Conservation (phyloP, 1,140 invertebrate species). For the Rhagoletis zephyria region DNA sequence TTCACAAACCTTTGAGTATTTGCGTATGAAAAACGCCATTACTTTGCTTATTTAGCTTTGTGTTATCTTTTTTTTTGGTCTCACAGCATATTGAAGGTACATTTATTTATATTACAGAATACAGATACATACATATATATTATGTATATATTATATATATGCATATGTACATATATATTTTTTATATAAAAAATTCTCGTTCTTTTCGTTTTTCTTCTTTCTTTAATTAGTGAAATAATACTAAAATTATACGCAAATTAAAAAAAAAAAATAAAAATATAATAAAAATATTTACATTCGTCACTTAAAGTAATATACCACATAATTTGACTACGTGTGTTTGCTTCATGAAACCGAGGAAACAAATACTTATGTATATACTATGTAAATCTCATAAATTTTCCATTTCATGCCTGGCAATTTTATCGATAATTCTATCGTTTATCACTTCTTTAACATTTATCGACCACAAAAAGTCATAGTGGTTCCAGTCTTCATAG, state of each 20-base stretch:
- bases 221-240: background rate
- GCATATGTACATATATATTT: background rate
- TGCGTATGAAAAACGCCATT: constrained; percentile 27
- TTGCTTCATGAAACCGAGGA: background rate
- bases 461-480: constrained; percentile 77
- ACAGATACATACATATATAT: background rate
- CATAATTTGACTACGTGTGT: background rate
- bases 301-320: background rate
- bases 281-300: constrained; percentile 2
- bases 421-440: constrained; percentile 73
- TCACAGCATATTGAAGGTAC: constrained; percentile 44
- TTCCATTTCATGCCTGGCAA: constrained; percentile 63
- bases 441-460: constrained; percentile 74
- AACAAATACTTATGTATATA: too few relatives aligned
- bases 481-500: constrained; percentile 75
- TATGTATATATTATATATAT: too few relatives aligned
- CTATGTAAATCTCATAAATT: background rate
- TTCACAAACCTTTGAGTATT: constrained; percentile 49
- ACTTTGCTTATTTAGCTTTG: background rate
- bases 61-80: constrained; percentile 3
- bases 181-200: background rate
- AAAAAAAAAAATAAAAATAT: background rate
- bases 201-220: background rate
- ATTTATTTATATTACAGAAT: background rate
- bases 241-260: background rate